These are phyloP conservation scores for Plectus sambesii DNA, from an alignment of 1,140 invertebrate species.

Conservation along the genomic window DNA sequence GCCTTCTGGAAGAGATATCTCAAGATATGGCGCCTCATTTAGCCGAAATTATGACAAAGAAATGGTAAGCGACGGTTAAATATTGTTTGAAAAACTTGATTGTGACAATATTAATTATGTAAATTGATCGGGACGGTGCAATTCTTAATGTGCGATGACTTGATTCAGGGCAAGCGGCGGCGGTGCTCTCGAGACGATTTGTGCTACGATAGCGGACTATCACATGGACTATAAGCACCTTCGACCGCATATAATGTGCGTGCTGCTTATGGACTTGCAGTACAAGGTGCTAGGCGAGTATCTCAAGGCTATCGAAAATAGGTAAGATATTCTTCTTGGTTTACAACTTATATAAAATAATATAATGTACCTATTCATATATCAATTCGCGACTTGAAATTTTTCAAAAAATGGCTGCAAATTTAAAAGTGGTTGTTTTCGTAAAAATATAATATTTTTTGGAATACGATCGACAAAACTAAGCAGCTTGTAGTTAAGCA, in stretches of 20 bases:
- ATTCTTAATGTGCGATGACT: too few relatives aligned
- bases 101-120: not conserved
- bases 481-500: too few relatives aligned
- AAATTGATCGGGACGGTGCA: too few relatives aligned
- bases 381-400: too few relatives aligned
- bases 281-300: conserved; percentile 30
- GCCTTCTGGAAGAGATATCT: conserved; percentile 27
- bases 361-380: too few relatives aligned
- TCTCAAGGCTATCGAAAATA: conserved; percentile 29
- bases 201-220: conserved; percentile 29
- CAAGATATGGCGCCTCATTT: conserved; percentile 28
- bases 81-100: not conserved
- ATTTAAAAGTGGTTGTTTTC: too few relatives aligned
- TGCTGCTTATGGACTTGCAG: conserved; percentile 23
- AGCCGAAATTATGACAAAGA: conserved; percentile 24
- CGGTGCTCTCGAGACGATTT: conserved; percentile 30
- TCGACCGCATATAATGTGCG: conserved; percentile 20
- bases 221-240: conserved; percentile 28
- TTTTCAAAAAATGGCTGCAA: too few relatives aligned
- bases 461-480: too few relatives aligned
- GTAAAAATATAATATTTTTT: too few relatives aligned
- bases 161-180: conserved; percentile 2
- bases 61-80: conserved; percentile 14
- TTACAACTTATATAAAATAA: too few relatives aligned
- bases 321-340: too few relatives aligned